Evolutionary conservation across 2,888 invertebrate genomes (phyloP), one percentile per base, ranked within the genome.

Genomic region (Drosophila affinis): DNA sequence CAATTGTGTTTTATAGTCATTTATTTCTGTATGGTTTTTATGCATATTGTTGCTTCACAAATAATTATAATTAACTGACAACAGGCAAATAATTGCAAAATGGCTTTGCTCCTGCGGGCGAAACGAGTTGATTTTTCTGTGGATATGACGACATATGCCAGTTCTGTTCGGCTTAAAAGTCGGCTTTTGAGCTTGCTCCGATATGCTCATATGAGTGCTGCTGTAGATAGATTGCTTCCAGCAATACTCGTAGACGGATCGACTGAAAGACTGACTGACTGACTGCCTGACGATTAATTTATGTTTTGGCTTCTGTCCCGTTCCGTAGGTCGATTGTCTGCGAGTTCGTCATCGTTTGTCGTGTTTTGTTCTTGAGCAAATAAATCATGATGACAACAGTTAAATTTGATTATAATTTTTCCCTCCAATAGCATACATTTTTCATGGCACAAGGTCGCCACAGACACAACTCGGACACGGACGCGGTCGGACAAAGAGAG

Each of bases 351-450:
- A 78, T 77, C 76, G 67, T 75, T 71, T 79, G 69, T 76, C 65
- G 54, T 70, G 79, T 72, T 58, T 70, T 79, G 77, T 76, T 79
- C 80, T 62, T 70, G 46, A 53, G 62, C 60, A 88, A 77, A 84
- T 84, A 88, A 87, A 88, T 85, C 87, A 88, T 85, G 88, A 84
- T 85, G 88, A 85, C 87, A 85, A 88, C 82, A 88, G 84, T 85
- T 87, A 81, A 85, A 87, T 85, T 84, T 87, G 87, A 88, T 84
- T 88, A 87, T 85, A 62, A 84, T 81, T 88, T 80, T 78, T 21
- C 51, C 6, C 46, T 17, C 44, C 51, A 76, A 85, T 67, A 87
- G 39, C 39, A 39, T 14, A 39, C 14, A 39, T 82, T 85, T 86
- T 80, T 82, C 88, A 80, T 74, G 87, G 75, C 87, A 60, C 83